These are phyloP conservation scores for Noctua fimbriata DNA, from an alignment of 2,888 invertebrate genomes.

Conservation along the genomic window DNA sequence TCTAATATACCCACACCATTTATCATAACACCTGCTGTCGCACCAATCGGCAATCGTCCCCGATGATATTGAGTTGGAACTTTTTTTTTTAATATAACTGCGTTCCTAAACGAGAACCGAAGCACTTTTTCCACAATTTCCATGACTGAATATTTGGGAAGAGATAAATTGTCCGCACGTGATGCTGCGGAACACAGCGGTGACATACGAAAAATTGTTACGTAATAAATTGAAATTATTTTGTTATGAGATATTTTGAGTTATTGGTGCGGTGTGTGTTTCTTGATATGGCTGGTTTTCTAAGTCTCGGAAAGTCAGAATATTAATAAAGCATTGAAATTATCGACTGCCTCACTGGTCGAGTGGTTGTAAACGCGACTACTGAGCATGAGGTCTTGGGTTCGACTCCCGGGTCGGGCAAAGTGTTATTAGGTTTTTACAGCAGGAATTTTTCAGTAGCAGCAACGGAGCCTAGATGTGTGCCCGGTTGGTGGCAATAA, in stretches of 20 bases:
- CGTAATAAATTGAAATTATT: constrained; percentile 71
- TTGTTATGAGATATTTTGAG: constrained; percentile 38
- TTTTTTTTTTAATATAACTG: constrained; percentile 65
- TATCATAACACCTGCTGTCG: constrained; percentile 49
- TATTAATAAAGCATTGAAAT: background rate
- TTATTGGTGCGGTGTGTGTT: constrained; percentile 16
- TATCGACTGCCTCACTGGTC: too few relatives aligned
- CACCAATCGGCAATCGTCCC: constrained; percentile 20
- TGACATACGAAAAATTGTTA: constrained; percentile 77
- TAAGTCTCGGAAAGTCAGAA: too few relatives aligned
- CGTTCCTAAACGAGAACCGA: constrained; percentile 44
- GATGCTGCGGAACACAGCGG: constrained; percentile 72
- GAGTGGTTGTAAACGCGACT: too few relatives aligned
- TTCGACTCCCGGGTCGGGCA: too few relatives aligned
- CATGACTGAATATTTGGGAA: constrained; percentile 69
- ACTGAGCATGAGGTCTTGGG: too few relatives aligned
- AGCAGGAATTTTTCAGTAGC: too few relatives aligned
- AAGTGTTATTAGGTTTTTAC: too few relatives aligned
- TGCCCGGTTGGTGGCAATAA: too few relatives aligned
- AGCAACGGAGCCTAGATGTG: too few relatives aligned
- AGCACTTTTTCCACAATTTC: constrained; percentile 64
- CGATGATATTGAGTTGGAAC: constrained; percentile 64
- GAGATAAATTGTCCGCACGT: constrained; percentile 76
- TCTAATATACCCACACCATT: constrained; percentile 13
- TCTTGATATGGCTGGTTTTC: background rate